Evolutionary conservation across 2,888 invertebrate genomes (phyloP).

Genomic region (Pedicia rivosa): DNA sequence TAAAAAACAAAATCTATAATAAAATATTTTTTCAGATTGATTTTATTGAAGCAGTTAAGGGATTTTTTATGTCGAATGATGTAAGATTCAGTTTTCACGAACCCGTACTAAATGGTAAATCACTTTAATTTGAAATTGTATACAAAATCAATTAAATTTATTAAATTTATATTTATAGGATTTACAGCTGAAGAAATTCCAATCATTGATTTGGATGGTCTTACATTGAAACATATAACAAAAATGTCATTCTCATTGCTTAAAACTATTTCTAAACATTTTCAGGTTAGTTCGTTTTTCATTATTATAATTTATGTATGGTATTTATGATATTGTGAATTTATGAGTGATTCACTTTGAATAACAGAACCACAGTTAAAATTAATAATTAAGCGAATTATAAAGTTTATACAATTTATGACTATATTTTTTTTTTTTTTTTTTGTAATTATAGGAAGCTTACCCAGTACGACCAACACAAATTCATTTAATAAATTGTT

Average conservation of each 20-base stretch:
- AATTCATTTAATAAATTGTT: constrained; percentile 48
- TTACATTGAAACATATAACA: constrained; percentile 43
- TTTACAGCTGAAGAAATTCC: constrained; percentile 52
- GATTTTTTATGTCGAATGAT: constrained; percentile 58
- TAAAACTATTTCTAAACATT: constrained; percentile 53
- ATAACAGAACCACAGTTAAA: too few species aligned
- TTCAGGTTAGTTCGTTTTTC: constrained; percentile 42
- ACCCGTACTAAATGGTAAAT: too few species aligned
- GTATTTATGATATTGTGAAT: too few species aligned
- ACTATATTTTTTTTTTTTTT: too few species aligned
- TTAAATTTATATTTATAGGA: too few species aligned
- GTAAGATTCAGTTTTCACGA: constrained; percentile 40
- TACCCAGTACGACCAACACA: constrained; percentile 48
- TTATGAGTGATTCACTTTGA: too few species aligned
- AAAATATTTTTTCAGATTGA: constrained; percentile 31
- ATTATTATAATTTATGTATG: too few species aligned
- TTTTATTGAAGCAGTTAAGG: constrained; percentile 48
- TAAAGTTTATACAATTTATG: too few species aligned
- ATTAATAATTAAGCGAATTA: too few species aligned
- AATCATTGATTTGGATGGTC: constrained; percentile 52
- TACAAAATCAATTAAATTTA: too few species aligned
- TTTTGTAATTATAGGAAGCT: constrained; percentile 44
- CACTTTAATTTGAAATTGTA: too few species aligned
- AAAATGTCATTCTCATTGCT: constrained; percentile 44
- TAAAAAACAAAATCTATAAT: too few species aligned